A percentile compares a stretch with the other conserved stretches of the same genome.
Conservation (phyloP, 2,113 vertebrate species). For the Sceloporus undulatus region DNA sequence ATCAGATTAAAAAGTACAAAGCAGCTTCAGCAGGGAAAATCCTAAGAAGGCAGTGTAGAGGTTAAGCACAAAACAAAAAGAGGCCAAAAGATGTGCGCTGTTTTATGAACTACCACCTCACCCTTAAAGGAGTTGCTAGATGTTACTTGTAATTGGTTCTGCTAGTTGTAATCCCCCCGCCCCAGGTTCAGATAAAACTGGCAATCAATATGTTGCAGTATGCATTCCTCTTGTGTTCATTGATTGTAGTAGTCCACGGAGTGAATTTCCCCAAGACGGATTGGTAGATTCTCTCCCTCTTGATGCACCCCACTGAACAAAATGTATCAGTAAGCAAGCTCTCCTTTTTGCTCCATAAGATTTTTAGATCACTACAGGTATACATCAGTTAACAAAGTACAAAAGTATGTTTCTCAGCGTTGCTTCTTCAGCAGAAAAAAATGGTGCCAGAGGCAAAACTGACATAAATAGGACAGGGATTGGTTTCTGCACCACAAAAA, state of each 20-base stretch:
- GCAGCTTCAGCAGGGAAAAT: constrained; percentile 8
- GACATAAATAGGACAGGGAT: too few species aligned
- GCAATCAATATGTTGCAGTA: neutral
- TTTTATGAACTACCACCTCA: constrained; percentile 17
- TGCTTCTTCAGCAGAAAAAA: too few species aligned
- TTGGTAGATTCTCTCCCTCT: neutral
- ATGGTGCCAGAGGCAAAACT: too few species aligned
- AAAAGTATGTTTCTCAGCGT: too few species aligned
- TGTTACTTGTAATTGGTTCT: neutral
- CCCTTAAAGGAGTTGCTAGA: neutral
- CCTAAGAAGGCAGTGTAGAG: neutral
- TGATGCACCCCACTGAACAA: neutral
- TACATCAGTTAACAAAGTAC: too few species aligned
- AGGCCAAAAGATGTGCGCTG: constrained; percentile 5
- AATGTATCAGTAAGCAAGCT: too few species aligned
- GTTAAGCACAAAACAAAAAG: neutral
- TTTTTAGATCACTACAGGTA: too few species aligned
- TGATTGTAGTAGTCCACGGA: neutral
- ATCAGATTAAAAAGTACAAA: constrained; percentile 8
- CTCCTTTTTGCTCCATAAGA: too few species aligned
- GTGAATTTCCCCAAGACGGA: neutral
- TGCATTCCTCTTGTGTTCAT: neutral
- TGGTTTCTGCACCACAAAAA: too few species aligned
- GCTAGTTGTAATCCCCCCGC: neutral
- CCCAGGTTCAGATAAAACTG: neutral